A percentile compares a stretch with the other conserved stretches of the same genome.
phyloP scores from a whole-genome alignment of 2,888 invertebrate genomes.

The Azorinus chamasolen region DNA sequence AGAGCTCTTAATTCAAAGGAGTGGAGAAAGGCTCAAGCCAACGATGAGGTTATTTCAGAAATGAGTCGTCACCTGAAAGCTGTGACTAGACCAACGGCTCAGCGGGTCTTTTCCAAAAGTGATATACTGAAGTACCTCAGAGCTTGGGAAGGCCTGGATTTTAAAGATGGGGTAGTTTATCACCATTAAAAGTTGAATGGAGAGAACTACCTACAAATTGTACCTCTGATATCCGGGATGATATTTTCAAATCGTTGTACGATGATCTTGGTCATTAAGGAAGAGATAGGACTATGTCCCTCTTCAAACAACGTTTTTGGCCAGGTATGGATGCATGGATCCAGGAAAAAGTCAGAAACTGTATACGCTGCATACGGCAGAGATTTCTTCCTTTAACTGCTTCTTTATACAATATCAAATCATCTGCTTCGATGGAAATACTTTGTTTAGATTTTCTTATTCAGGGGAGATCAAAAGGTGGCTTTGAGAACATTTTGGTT shows the following conservation, averaged over 20 bases:
- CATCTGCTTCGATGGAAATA: slow-evolving; percentile 22
- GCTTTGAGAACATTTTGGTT: slow-evolving; percentile 30
- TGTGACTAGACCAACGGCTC: slow-evolving; percentile 28
- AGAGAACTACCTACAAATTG: slow-evolving; percentile 6
- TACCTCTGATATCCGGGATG: slow-evolving; percentile 6
- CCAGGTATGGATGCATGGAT: slow-evolving; percentile 17
- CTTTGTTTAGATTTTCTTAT: slow-evolving; percentile 32
- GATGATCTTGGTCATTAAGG: slow-evolving; percentile 36
- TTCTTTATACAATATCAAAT: slow-evolving; percentile 6
- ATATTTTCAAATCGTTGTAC: slow-evolving; percentile 24
- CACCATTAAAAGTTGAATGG: slow-evolving; percentile 2
- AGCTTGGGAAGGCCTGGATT: slow-evolving; percentile 25
- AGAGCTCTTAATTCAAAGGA: slow-evolving; percentile 1
- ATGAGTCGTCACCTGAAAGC: neutral
- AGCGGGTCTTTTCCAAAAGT: neutral
- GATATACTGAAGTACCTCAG: slow-evolving; percentile 4
- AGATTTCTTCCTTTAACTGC: neutral
- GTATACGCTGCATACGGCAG: slow-evolving; percentile 10
- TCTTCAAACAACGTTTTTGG: slow-evolving; percentile 29
- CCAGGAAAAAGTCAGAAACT: neutral
- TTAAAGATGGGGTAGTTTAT: slow-evolving; percentile 31
- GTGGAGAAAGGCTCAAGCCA: neutral
- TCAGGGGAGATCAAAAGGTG: slow-evolving; percentile 16
- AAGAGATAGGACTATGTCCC: slow-evolving; percentile 21
- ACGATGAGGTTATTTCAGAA: neutral